These are phyloP conservation scores for Gobio gobio DNA, from an alignment of 2,113 vertebrate species.

Conservation along the genomic window DNA sequence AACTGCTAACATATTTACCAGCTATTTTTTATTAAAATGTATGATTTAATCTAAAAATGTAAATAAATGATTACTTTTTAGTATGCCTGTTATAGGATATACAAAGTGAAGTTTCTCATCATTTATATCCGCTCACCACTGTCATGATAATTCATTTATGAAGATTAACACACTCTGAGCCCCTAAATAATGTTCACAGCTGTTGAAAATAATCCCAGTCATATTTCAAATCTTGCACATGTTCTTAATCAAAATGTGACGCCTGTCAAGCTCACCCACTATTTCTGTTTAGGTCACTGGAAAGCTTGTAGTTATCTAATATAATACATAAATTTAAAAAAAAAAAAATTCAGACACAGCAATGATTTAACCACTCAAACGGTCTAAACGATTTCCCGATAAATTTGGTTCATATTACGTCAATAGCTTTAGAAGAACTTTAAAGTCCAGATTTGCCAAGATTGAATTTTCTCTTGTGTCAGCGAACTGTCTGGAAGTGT, in stretches of 20 bases:
- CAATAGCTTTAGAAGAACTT: neutral
- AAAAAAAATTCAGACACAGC: neutral
- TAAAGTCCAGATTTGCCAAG: neutral
- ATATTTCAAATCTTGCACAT: constrained; percentile 27
- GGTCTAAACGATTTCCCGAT: neutral
- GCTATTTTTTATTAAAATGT: no score
- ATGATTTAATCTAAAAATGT: neutral
- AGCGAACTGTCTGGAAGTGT: neutral
- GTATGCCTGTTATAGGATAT: neutral
- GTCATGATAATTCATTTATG: neutral
- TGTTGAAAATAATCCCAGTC: constrained; percentile 11
- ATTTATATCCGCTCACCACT: neutral
- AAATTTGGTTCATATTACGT: constrained; percentile 1
- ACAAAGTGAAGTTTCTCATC: neutral
- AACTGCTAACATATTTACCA: neutral
- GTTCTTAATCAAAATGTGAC: constrained; percentile 11
- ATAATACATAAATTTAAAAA: neutral
- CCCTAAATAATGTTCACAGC: constrained; percentile 18
- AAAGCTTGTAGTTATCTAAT: neutral
- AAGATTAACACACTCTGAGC: constrained; percentile 5
- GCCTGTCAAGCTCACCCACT: neutral
- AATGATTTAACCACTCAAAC: neutral
- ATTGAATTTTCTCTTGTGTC: neutral
- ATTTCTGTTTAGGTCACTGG: neutral
- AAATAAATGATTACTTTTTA: neutral